Percentiles rank a stretch among this genome's conserved stretches.
These are phyloP conservation scores for Mactromeris polynyma DNA, from an alignment of 2,888 invertebrate species.

Conservation along the genomic window DNA sequence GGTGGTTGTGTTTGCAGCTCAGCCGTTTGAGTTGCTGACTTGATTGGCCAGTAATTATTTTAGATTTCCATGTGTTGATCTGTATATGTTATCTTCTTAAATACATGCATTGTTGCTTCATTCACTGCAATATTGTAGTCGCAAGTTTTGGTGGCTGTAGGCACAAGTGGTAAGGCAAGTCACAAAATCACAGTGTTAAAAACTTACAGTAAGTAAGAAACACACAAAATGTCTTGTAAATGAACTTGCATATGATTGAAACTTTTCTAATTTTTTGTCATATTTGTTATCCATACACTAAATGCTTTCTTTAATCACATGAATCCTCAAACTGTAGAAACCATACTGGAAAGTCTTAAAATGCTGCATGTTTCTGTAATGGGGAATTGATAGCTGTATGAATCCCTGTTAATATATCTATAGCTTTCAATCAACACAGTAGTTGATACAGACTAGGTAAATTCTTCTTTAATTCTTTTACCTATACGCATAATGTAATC, in stretches of 20 bases:
- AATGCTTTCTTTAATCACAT: not conserved
- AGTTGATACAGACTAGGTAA: conserved; percentile 16
- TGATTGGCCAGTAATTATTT: too few relatives aligned
- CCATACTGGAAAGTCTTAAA: not conserved
- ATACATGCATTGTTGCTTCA: too few relatives aligned
- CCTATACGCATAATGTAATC: conserved; percentile 1
- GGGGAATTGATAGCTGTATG: conserved; percentile 32
- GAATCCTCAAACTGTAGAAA: not conserved
- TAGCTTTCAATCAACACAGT: conserved; percentile 32
- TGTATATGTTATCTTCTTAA: too few relatives aligned
- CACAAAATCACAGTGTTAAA: too few relatives aligned
- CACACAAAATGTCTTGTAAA: too few relatives aligned
- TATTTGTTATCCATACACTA: not conserved
- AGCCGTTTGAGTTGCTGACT: too few relatives aligned
- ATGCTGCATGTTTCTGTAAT: conserved; percentile 28
- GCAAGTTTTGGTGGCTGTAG: too few relatives aligned
- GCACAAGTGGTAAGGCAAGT: too few relatives aligned
- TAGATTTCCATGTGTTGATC: too few relatives aligned
- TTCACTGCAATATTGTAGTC: too few relatives aligned
- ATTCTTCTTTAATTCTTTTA: conserved; percentile 14
- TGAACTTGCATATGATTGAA: not conserved
- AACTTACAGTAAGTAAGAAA: too few relatives aligned
- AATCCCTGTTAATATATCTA: conserved; percentile 20
- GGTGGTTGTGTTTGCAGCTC: too few relatives aligned
- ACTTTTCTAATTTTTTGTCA: not conserved